Conservation (phyloP, 2,888 invertebrate genomes). For the Mellilla xanthometata region DNA sequence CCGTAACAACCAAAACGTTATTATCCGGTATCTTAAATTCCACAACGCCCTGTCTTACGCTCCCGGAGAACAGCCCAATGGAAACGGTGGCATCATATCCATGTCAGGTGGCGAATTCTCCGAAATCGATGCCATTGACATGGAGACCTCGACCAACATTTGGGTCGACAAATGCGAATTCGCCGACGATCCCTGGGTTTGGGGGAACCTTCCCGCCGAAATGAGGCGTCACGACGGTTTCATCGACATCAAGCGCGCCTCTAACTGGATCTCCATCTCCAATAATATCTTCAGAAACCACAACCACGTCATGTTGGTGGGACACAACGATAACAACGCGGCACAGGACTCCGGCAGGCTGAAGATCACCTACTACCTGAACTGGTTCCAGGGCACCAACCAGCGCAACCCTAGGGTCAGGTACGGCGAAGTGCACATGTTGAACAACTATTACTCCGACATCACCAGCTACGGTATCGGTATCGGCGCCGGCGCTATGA, state of each 20-base stretch:
- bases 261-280: conserved; percentile 20
- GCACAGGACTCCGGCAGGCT: conserved; percentile 15
- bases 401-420: conserved; percentile 28
- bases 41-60: conserved; percentile 22
- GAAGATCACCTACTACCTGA: conserved; percentile 15
- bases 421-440: conserved; percentile 23
- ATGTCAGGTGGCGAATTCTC: conserved; percentile 15
- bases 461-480: conserved; percentile 16
- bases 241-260: conserved; percentile 15
- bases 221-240: conserved; percentile 27
- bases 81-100: conserved; percentile 22
- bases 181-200: conserved; percentile 26
- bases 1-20: background rate
- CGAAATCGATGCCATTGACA: conserved; percentile 12
- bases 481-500: conserved; percentile 9
- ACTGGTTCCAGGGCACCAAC: conserved; percentile 23
- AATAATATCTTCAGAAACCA: conserved; percentile 29
- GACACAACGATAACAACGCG: conserved; percentile 18
- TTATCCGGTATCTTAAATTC: conserved; percentile 20
- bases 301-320: conserved; percentile 20
- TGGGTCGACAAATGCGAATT: conserved; percentile 23
- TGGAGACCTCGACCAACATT: background rate
- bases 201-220: background rate
- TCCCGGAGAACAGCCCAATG: conserved; percentile 20
- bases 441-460: conserved; percentile 29